These are phyloP conservation scores for Lithophane semibrunnea DNA, from an alignment of 2,888 invertebrate species.

Conservation along the genomic window DNA sequence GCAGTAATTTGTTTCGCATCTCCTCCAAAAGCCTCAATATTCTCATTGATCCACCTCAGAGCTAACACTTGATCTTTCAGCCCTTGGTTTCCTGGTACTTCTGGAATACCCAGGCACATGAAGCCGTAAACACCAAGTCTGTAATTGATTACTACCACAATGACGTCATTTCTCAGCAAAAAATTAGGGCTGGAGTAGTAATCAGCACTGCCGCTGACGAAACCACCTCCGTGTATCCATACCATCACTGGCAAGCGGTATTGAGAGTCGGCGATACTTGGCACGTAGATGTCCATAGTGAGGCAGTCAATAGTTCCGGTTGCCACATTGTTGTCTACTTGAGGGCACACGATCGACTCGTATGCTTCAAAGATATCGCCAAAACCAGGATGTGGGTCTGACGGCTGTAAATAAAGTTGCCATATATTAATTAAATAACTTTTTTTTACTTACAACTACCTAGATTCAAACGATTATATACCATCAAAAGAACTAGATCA, in stretches of 20 bases:
- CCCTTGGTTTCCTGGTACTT: conserved; percentile 74
- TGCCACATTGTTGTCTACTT: conserved; percentile 23
- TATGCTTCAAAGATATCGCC: conserved; percentile 62
- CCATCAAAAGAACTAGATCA: not conserved
- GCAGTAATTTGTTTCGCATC: conserved; percentile 63
- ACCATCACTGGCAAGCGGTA: conserved; percentile 53
- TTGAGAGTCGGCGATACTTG: conserved; percentile 48
- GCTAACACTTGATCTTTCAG: conserved; percentile 72
- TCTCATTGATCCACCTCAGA: conserved; percentile 72
- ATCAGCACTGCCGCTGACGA: conserved; percentile 14
- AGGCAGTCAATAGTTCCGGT: conserved; percentile 64
- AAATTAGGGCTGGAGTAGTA: not conserved
- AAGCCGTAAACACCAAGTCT: conserved; percentile 69
- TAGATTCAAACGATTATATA: not conserved
- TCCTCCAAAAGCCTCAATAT: conserved; percentile 73
- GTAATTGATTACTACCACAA: conserved; percentile 53
- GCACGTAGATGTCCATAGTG: conserved; percentile 63
- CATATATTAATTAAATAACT: not conserved
- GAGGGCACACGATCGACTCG: conserved; percentile 62
- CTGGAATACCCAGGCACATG: conserved; percentile 63
- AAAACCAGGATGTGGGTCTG: conserved; percentile 59
- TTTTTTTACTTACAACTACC: not conserved
- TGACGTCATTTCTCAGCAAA: conserved; percentile 45
- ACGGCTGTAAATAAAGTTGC: conserved; percentile 46
- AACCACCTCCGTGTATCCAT: conserved; percentile 54